Base-by-base conservation (phyloP, 2,113 vertebrate species). In the Poeciliopsis retropinna region DNA sequence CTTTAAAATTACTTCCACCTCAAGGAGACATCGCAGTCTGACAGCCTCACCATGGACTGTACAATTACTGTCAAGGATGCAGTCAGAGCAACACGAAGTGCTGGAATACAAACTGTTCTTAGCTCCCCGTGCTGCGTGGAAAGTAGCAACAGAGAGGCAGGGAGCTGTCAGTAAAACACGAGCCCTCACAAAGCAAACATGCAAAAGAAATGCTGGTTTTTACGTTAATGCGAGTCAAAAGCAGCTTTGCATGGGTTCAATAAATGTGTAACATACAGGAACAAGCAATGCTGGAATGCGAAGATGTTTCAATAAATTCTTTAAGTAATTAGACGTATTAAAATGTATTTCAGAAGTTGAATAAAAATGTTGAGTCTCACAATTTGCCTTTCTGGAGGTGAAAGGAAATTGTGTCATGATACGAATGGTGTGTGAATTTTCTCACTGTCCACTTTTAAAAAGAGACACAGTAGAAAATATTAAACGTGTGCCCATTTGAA, bases 1-100 rank as follows among this genome's bases (percentile, higher is more conserved):
- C 37, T 54, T 78, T 87, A 78, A 84, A 89, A 89, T 84, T 51
- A 78, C 65, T 78, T 85, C 28, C 54, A 78, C 64, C 64, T 68
- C 28, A 31, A 63, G 69, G 78, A 72, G 57, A 60, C 70, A 41
- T 34, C 78, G 73, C 73, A 74, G 64, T 66, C 75, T 81, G 73
- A 71, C 27, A 29, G 70, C 64, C 70, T 79, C 81, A 83, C 81
- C 78, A 73, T 60, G 37, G 77, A 84, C 81, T 88, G 67, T 72
- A 62, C 80, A 80, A 89, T 92, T 90, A 90, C 86, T 87, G 82
- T 89, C 84, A 81, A 71, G 77, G 78, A 70, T 79, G 71, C 32
- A 80, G 70, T 57, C 17, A 30, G 83, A 76, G 70, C 51, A n/a
- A 67, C 51, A 32, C 75, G 69, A 75, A 69, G 73, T 30, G 64